Percentiles rank a stretch among this genome's conserved stretches.
These are phyloP conservation scores for Thermophis baileyi DNA, from an alignment of 2,113 vertebrate genomes.

Conservation along the genomic window DNA sequence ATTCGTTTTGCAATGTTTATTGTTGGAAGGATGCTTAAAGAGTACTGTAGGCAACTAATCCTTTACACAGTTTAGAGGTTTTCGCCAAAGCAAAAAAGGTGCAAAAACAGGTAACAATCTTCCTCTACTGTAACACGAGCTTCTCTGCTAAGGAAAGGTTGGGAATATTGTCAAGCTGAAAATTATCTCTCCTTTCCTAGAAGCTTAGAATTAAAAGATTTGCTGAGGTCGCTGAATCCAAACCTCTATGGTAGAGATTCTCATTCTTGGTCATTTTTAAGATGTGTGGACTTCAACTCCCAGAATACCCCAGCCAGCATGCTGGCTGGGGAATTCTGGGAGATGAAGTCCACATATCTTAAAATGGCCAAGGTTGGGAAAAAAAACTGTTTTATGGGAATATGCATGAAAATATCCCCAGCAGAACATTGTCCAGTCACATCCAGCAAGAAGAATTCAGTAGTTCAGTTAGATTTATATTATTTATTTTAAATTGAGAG, in stretches of 20 bases:
- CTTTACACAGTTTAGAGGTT: background rate
- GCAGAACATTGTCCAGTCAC: background rate
- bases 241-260: background rate
- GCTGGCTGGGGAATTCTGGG: too few relatives aligned
- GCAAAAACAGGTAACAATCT: too few relatives aligned
- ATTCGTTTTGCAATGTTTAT: background rate
- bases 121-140: background rate
- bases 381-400: background rate
- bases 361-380: background rate
- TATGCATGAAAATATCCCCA: background rate
- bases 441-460: background rate
- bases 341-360: background rate
- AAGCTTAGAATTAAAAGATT: background rate
- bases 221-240: background rate
- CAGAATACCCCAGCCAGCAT: background rate
- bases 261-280: background rate
- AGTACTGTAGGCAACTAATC: background rate
- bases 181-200: background rate
- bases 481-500: background rate
- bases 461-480: background rate
- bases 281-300: background rate
- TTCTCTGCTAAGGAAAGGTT: too few relatives aligned
- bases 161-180: background rate
- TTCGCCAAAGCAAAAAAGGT: background rate
- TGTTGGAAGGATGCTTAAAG: background rate